Evolutionary conservation across 2,797 vertebrate genomes (phyloP).

Genomic region (Lophius americanus): DNA sequence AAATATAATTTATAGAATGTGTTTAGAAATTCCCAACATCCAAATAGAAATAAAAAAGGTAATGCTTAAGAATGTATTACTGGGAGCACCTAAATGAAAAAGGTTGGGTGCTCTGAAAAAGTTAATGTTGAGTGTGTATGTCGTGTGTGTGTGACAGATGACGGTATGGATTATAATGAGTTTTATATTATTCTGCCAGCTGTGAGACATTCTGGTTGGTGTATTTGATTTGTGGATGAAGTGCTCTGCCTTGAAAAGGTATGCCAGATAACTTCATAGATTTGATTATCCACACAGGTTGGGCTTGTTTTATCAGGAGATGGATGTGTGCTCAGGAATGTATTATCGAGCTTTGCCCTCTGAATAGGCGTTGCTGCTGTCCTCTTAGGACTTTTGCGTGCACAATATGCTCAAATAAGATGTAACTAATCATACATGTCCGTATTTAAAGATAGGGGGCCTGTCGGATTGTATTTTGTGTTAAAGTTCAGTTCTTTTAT

Average conservation of each 20-base stretch:
- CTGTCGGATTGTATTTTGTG: no score
- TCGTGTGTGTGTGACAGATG: no score
- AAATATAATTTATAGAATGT: no score
- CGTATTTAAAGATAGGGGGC: no score
- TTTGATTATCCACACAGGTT: conserved; percentile 43
- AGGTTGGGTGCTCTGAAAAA: no score
- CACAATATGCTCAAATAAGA: background rate
- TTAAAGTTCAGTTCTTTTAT: no score
- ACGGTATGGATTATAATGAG: no score
- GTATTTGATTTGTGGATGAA: conserved; percentile 39
- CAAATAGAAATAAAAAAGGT: no score
- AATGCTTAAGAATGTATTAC: no score
- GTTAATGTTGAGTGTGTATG: no score
- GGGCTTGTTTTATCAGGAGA: conserved; percentile 22
- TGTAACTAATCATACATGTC: background rate
- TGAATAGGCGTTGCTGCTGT: conserved; percentile 5
- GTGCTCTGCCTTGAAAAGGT: conserved; percentile 18
- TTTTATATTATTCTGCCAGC: background rate
- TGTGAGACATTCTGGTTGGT: conserved; percentile 17
- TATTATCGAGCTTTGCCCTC: conserved; percentile 14
- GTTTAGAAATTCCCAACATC: no score
- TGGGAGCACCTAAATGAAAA: no score
- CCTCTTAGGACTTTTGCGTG: conserved; percentile 8
- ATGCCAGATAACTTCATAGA: conserved; percentile 35
- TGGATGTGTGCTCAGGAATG: conserved; percentile 18